Conservation (phyloP, 2,888 invertebrate species). For the Dasysyrphus tricinctus region DNA sequence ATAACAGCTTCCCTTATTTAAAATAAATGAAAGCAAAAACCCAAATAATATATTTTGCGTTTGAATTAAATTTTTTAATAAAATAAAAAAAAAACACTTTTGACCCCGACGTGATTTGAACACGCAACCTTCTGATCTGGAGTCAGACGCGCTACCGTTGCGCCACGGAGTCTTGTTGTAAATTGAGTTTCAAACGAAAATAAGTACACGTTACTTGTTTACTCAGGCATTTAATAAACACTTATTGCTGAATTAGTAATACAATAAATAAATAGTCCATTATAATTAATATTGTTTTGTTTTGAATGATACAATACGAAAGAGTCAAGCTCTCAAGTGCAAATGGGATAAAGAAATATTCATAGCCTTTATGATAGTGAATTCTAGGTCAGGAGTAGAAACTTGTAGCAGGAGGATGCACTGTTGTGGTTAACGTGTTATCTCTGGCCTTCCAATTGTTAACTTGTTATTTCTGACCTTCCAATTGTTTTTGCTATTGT, state of each 20-base stretch:
- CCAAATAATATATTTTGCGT: not conserved
- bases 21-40: too few relatives aligned
- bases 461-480: constrained; percentile 5
- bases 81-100: constrained; percentile 53
- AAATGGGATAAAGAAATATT: not conserved
- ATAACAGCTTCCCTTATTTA: too few relatives aligned
- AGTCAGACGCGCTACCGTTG: constrained; percentile 82
- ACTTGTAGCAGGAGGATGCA: not conserved
- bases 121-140: constrained; percentile 82
- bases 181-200: not conserved
- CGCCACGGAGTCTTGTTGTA: constrained; percentile 80
- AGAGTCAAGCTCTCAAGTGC: constrained; percentile 18
- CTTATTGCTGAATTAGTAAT: not conserved
- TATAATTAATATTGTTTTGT: not conserved
- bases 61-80: not conserved
- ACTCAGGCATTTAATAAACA: not conserved
- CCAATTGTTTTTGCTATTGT: not conserved
- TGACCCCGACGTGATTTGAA: constrained; percentile 82
- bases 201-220: constrained; percentile 4
- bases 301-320: not conserved
- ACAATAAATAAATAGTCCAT: too few relatives aligned
- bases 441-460: not conserved
- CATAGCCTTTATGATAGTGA: constrained; percentile 1
- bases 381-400: constrained; percentile 7
- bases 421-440: not conserved